These are phyloP conservation scores for Scaptomyza polygonia DNA, from an alignment of 2,888 invertebrate species.

Conservation along the genomic window DNA sequence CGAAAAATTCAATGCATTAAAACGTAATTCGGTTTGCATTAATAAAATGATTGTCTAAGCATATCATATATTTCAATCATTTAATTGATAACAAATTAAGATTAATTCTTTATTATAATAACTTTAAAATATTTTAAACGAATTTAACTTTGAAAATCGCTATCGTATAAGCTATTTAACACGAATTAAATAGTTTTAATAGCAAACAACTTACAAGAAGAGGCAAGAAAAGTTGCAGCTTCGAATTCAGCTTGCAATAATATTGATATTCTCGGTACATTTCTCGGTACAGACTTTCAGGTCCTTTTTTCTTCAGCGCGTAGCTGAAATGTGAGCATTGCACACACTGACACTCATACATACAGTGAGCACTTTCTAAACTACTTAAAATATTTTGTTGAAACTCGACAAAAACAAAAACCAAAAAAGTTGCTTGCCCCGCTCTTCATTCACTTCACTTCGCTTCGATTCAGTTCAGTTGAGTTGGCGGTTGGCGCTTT, in stretches of 20 bases:
- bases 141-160: slow-evolving; percentile 56
- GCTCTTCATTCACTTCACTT: neutral
- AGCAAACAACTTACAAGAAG: slow-evolving; percentile 1
- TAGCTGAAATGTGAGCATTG: slow-evolving; percentile 57
- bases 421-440: slow-evolving; percentile 57
- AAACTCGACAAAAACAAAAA: slow-evolving; percentile 64
- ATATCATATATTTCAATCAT: neutral
- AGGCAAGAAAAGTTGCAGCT: slow-evolving; percentile 51
- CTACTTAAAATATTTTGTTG: slow-evolving; percentile 77
- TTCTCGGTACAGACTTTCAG: slow-evolving; percentile 34
- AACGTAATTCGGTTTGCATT: no score
- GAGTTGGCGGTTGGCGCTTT: slow-evolving; percentile 20
- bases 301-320: slow-evolving; percentile 16
- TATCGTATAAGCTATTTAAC: neutral
- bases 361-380: slow-evolving; percentile 61
- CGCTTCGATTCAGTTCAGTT: slow-evolving; percentile 2
- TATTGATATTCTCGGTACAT: slow-evolving; percentile 24
- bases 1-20: no score
- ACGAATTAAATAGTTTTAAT: slow-evolving; percentile 55
- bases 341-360: slow-evolving; percentile 25
- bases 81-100: neutral
- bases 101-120: slow-evolving; percentile 3
- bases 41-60: no score
- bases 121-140: slow-evolving; percentile 35
- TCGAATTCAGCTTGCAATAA: slow-evolving; percentile 8